Base-by-base conservation (phyloP, 2,888 invertebrate species). In the Agrenia bidenticulata region DNA sequence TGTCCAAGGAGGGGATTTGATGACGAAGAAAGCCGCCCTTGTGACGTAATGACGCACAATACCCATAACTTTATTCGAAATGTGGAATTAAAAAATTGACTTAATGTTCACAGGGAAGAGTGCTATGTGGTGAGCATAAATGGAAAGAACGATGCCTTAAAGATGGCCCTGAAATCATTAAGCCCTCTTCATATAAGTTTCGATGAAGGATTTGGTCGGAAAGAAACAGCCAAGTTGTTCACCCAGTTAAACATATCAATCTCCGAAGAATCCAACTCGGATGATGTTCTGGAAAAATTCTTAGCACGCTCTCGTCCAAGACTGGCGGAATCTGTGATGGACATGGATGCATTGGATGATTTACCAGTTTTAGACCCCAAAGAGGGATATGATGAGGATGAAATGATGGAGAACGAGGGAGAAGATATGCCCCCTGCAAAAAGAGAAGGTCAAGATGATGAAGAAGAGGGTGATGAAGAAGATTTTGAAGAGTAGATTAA, bases 241-340 rank as follows among this genome's bases (percentile, higher is more conserved):
- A 23, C 61, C 9, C 23, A 61, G 11, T 63, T 74, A 1, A 63
- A 67, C 1, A 64, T 72, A 17, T 54, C 60, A 17, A 32, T 66
- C 9, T 64, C 69, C 19, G 66, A 72, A 21, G 37, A 63, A 11
- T 32, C 61, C 11, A 53, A 62, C 26, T 67, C 73, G 1, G 74
- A 74, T 32, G 64, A 55, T 32, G 51, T 68, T 4, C 64, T 74
- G 2, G 59, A 73, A 39, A 73, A 73, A 32, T 74, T 71, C 54
- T 26, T 69, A 37, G 71, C 65, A 2, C 63, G 74, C 21, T 42
- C 67, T 23, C 61, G 37, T 21, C 53, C 54, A 19, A 54, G 68
- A n/a, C 23, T 65, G 17, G 51, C 23, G 1, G 60, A 37, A 9
- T n/a, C 19, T 24, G 61, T 51, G 9, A 41, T 49, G 39, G 42